Evolutionary conservation across 2,888 invertebrate species (phyloP).

Genomic region (Metallyticus violacea): DNA sequence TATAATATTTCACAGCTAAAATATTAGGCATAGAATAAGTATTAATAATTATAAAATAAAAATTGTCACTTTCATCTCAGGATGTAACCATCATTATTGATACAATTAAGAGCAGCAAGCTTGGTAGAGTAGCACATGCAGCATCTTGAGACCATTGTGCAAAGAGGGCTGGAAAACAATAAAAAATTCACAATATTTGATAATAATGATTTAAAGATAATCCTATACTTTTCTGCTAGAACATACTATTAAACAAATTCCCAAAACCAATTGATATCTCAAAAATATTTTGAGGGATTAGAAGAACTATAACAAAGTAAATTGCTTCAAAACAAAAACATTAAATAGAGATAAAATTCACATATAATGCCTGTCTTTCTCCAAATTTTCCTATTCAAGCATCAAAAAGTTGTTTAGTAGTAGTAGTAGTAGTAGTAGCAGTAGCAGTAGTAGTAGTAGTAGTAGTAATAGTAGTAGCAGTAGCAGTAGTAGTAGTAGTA

Average conservation of each 20-base stretch:
- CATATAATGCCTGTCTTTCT: no score
- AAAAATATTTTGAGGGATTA: no score
- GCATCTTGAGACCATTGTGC: slow-evolving; percentile 29
- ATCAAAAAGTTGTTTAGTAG: not conserved
- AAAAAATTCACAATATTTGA: not conserved
- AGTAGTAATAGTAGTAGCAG: no score
- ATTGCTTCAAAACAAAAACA: not conserved
- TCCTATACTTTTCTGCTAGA: not conserved
- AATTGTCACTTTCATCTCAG: not conserved
- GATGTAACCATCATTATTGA: not conserved
- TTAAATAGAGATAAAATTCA: no score
- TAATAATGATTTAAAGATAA: not conserved
- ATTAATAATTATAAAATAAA: not conserved
- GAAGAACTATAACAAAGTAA: not conserved
- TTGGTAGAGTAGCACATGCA: not conserved
- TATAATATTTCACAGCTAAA: not conserved
- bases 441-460: not conserved
- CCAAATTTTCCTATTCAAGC: no score
- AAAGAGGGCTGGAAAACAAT: slow-evolving; percentile 33
- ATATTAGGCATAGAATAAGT: not conserved
- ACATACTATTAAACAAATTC: no score
- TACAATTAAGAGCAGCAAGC: not conserved
- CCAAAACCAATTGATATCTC: no score
- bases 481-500: no score
- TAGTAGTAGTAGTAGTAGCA: no score